These are phyloP conservation scores for Python bivittatus DNA, from an alignment of 2,113 vertebrate genomes.

Conservation along the genomic window DNA sequence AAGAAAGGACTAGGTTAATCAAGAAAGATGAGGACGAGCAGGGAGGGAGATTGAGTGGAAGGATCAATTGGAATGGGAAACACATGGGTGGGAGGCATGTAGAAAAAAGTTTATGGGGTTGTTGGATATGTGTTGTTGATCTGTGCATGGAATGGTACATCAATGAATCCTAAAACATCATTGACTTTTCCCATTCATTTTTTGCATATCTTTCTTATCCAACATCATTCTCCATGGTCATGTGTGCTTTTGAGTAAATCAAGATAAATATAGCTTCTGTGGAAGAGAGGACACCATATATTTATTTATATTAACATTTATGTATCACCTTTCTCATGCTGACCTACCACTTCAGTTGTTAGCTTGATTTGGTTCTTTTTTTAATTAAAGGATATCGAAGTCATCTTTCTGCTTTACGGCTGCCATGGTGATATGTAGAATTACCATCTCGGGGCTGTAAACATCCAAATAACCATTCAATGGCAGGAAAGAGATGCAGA, in stretches of 20 bases:
- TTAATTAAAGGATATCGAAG: neutral
- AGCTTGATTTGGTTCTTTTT: neutral
- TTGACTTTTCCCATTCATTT: too few species aligned
- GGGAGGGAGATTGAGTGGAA: too few species aligned
- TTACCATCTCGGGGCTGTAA: neutral
- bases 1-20: too few species aligned
- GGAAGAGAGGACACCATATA: neutral
- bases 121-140: neutral
- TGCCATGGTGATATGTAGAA: neutral
- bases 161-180: neutral
- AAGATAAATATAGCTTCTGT: rapidly evolving
- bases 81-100: neutral
- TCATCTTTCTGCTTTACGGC: neutral
- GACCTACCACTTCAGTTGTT: neutral
- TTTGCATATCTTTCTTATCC: neutral
- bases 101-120: neutral
- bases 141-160: rapidly evolving
- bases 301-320: neutral
- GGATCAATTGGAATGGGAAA: too few species aligned
- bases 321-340: neutral
- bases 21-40: too few species aligned
- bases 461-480: neutral
- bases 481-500: neutral
- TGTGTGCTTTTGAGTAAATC: neutral
- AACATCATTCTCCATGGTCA: neutral